Conservation (phyloP, 1,140 invertebrate species). For the Pseudomyrmex concolor region DNA sequence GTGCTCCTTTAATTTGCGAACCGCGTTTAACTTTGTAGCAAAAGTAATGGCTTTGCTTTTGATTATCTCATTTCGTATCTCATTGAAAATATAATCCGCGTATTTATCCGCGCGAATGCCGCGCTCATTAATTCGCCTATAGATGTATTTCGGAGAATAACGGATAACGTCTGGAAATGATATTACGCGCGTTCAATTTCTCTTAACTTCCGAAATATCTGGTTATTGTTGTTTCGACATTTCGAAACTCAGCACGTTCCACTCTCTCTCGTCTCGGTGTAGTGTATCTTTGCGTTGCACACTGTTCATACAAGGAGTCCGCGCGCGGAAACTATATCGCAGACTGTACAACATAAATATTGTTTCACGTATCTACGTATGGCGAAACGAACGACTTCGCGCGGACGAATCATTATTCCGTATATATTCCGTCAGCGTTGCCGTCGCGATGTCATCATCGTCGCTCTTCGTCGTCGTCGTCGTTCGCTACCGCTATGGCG, state of each 20-base stretch:
- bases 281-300: constrained; percentile 45
- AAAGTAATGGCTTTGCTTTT: constrained; percentile 51
- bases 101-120: constrained; percentile 34
- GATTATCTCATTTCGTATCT: constrained; percentile 30
- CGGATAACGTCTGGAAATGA: constrained; percentile 22
- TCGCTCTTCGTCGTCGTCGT: constrained; percentile 1
- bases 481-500: not conserved
- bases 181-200: constrained; percentile 32
- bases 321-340: constrained; percentile 25
- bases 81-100: constrained; percentile 43
- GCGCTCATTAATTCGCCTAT: constrained; percentile 15
- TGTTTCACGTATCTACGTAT: constrained; percentile 42
- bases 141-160: not conserved
- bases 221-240: constrained; percentile 45
- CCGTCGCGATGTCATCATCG: constrained; percentile 16
- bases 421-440: constrained; percentile 20
- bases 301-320: constrained; percentile 49
- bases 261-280: constrained; percentile 2
- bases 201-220: constrained; percentile 57
- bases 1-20: constrained; percentile 59
- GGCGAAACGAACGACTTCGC: constrained; percentile 25
- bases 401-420: constrained; percentile 20
- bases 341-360: constrained; percentile 51
- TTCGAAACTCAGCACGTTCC: constrained; percentile 53
- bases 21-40: constrained; percentile 50